These are phyloP conservation scores for Nasua narica DNA, from an alignment of 2,797 vertebrate species.

Conservation along the genomic window DNA sequence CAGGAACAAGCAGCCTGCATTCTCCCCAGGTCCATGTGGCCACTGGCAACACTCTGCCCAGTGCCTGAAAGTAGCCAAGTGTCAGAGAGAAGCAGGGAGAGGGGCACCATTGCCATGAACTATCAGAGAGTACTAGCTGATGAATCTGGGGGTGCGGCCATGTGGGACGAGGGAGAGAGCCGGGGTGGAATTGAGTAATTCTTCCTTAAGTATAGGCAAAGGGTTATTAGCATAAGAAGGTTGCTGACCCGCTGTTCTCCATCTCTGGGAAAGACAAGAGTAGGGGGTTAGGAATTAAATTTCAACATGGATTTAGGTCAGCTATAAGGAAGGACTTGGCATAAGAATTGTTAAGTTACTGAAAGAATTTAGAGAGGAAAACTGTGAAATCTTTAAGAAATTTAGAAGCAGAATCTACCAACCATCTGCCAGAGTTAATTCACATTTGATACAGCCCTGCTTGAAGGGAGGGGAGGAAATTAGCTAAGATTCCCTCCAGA, in stretches of 20 bases:
- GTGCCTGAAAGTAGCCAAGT: neutral
- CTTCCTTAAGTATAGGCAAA: constrained; percentile 44
- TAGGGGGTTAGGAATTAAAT: constrained; percentile 22
- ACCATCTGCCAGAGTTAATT: constrained; percentile 64
- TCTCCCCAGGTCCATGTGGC: neutral
- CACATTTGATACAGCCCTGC: neutral
- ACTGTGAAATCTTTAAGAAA: constrained; percentile 61
- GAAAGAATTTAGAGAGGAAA: constrained; percentile 57
- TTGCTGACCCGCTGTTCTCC: constrained; percentile 57
- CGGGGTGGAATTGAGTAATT: neutral
- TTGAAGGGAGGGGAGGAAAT: constrained; percentile 14
- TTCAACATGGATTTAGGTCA: constrained; percentile 66
- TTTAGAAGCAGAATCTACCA: constrained; percentile 60
- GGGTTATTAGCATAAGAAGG: constrained; percentile 30
- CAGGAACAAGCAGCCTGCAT: neutral
- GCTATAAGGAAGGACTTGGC: constrained; percentile 58
- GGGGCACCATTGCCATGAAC: neutral
- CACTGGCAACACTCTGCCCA: neutral
- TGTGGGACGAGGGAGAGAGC: neutral
- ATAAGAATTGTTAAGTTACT: constrained; percentile 48
- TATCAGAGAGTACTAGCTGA: constrained; percentile 27
- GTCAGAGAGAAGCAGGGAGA: neutral
- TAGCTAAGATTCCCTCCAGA: neutral
- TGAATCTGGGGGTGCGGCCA: neutral
- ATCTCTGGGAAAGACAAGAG: constrained; percentile 19